Percentiles rank a stretch among this genome's conserved stretches.
phyloP scores from a whole-genome alignment of 2,888 invertebrate species.

The Lamellibrachia columna region DNA sequence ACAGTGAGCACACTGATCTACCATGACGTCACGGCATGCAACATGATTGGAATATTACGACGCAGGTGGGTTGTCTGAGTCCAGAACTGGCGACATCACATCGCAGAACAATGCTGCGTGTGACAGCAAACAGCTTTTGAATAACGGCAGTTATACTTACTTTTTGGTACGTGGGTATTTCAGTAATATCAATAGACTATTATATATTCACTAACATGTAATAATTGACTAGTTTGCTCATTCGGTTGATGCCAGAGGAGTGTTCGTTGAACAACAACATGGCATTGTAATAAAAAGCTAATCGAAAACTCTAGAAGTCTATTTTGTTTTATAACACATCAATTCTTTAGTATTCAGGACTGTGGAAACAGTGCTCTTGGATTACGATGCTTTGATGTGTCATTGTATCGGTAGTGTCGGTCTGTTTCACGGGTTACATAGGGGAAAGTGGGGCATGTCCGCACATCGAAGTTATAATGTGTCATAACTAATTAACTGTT shows the following conservation, averaged over 20 bases:
- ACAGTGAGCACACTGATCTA: neutral
- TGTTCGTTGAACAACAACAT: neutral
- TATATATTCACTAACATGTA: neutral
- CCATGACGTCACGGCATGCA: neutral
- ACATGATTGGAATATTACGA: neutral
- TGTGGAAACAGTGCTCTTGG: neutral
- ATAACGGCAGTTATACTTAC: neutral
- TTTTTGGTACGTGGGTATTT: neutral
- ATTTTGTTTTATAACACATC: neutral
- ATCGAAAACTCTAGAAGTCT: neutral
- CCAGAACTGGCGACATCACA: neutral
- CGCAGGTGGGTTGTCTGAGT: neutral
- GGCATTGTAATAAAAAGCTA: neutral
- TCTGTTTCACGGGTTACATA: too few relatives aligned
- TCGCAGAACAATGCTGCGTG: neutral
- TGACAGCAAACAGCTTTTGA: neutral
- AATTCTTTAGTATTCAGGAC: neutral
- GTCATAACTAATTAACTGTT: too few relatives aligned
- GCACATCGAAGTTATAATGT: too few relatives aligned
- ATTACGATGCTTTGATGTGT: neutral
- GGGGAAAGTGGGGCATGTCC: too few relatives aligned
- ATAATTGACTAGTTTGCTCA: neutral
- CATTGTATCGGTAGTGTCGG: too few relatives aligned
- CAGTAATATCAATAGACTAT: neutral
- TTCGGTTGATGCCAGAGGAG: neutral